Evolutionary conservation across 2,797 vertebrate genomes (phyloP), one percentile per base, ranked within the genome.

Genomic region (Brotula barbata): DNA sequence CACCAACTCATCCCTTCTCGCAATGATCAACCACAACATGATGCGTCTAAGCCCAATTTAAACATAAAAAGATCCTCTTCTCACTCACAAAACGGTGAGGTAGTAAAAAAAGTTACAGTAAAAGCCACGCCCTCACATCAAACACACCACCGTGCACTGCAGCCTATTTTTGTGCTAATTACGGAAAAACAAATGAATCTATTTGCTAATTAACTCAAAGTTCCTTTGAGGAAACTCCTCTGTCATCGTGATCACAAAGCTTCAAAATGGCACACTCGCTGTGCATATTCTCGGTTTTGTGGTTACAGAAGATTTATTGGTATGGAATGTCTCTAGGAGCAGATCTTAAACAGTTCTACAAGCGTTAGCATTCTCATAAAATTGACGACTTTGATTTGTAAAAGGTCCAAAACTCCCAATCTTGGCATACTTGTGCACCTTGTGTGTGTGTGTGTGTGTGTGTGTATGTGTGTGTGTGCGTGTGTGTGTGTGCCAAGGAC

Each of bases 271-370:
- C 71, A 67, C 25, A 31, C 56, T 59, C 15, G 6, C 41, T 6
- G 67, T 43, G 41, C 72, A 48, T 68, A 70, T 52, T 67, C 68
- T 77, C 67, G 80, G 31, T 82, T 77, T 73, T 73, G 65, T 50
- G 70, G 73, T 64, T 44, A 46, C 61, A 58, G 56, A 73, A 82
- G 71, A 83, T 87, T 83, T 84, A 83, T 75, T 78, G 59, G 50
- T 34, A 21, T 39, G 58, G 78, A 73, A 68, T 83, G 77, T 74
- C 69, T 84, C 70, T 77, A 56, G 78, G 67, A 78, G 78, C 64
- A 62, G 70, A 75, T 79, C 72, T 77, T 43, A 68, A 59, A 42
- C 68, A 46, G 52, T 58, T 59, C 77, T 68, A 68, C 70, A 65
- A 73, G 73, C 58, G 81, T 58, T 56, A 65, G 64, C 62, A 19